These are phyloP conservation scores for Gymnarchus niloticus DNA, from an alignment of 2,113 vertebrate species.

Conservation along the genomic window DNA sequence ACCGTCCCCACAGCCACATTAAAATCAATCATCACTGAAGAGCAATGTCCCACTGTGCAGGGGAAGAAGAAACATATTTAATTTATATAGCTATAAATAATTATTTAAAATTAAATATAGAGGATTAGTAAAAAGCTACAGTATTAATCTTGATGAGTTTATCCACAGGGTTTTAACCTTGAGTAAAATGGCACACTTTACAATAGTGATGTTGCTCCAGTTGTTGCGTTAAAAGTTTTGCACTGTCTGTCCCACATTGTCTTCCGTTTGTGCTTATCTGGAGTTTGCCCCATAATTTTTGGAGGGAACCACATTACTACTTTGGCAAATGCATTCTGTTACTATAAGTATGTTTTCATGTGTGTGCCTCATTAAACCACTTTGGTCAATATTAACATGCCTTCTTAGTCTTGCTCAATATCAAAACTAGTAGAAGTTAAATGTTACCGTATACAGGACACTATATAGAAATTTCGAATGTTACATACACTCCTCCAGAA, in stretches of 20 bases:
- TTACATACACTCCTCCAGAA: background rate
- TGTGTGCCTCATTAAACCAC: background rate
- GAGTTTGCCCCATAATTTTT: background rate
- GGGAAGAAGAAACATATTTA: background rate
- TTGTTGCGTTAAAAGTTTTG: background rate
- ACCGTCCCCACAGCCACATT: background rate
- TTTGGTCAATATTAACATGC: background rate
- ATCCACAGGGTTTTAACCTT: background rate
- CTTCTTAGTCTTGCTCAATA: background rate
- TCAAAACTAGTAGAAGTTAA: background rate
- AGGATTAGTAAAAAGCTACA: background rate
- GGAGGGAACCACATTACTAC: background rate
- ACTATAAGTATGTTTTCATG: background rate
- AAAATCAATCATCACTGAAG: background rate
- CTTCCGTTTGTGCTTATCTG: background rate
- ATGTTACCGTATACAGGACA: background rate
- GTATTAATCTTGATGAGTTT: constrained; percentile 5
- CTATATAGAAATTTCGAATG: background rate
- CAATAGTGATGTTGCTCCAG: background rate
- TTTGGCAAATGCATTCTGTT: background rate
- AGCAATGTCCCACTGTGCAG: background rate
- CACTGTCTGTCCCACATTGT: background rate
- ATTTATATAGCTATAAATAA: background rate
- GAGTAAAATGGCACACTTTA: background rate
- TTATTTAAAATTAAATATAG: background rate